These are phyloP conservation scores for Paramormyrops kingsleyae DNA, from an alignment of 2,113 vertebrate genomes.

Conservation along the genomic window DNA sequence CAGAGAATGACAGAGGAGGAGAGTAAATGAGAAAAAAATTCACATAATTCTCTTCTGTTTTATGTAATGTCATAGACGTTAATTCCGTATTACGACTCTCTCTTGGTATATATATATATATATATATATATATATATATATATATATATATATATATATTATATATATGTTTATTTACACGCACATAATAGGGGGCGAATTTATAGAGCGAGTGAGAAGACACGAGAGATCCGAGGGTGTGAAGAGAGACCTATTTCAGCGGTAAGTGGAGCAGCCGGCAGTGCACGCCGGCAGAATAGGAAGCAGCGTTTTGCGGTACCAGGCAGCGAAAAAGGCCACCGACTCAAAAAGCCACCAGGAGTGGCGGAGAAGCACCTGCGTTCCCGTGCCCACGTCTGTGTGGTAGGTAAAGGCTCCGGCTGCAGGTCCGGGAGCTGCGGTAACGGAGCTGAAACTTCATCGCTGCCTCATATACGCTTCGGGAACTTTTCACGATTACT, in stretches of 20 bases:
- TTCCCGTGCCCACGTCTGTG: background rate
- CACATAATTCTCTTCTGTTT: background rate
- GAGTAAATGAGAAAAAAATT: background rate
- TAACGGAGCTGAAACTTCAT: background rate
- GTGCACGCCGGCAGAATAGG: background rate
- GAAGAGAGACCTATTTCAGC: background rate
- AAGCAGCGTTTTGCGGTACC: background rate
- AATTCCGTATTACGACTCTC: background rate
- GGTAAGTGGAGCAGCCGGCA: background rate
- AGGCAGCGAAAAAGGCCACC: background rate
- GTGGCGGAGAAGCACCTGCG: background rate
- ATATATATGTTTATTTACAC: background rate
- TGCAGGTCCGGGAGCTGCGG: background rate
- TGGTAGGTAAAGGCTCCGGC: background rate
- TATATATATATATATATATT: too few species aligned
- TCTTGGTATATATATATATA: too few species aligned
- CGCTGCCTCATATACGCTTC: too few species aligned
- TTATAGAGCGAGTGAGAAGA: background rate
- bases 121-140: too few species aligned
- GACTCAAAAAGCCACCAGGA: background rate
- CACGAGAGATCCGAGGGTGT: background rate
- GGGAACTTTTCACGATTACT: background rate
- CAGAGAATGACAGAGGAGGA: background rate
- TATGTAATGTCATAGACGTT: background rate
- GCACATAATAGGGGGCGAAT: background rate